Conservation (phyloP, 2,797 vertebrate species). For the Micromesistius poutassou region DNA sequence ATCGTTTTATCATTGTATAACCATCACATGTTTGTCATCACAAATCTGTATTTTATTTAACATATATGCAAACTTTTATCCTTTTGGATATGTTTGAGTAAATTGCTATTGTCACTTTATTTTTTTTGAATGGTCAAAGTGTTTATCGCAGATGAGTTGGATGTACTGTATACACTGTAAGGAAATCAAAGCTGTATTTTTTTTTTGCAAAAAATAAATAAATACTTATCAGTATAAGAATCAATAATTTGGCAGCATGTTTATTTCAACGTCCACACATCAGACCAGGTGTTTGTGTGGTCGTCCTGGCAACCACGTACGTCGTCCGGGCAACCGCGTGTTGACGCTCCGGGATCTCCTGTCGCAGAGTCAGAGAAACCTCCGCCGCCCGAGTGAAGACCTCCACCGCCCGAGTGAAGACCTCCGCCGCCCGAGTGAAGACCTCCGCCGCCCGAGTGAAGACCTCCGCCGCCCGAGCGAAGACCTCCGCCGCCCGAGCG, state of each 20-base stretch:
- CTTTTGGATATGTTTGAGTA: background rate
- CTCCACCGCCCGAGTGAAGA: too few species aligned
- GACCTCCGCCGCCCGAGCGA: too few species aligned
- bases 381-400: too few species aligned
- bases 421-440: too few species aligned
- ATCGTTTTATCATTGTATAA: background rate
- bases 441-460: too few species aligned
- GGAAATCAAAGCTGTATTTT: background rate
- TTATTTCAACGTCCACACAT: background rate
- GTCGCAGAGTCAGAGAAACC: too few species aligned
- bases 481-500: too few species aligned
- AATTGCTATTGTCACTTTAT: background rate
- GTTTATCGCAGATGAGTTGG: background rate
- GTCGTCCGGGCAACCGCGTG: constrained; percentile 57
- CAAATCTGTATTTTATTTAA: background rate
- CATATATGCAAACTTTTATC: background rate
- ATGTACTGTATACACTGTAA: background rate
- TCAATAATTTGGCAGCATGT: background rate
- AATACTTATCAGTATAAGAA: background rate
- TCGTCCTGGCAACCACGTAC: constrained; percentile 53
- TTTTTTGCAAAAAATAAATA: background rate
- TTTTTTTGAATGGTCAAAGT: background rate
- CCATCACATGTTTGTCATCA: background rate
- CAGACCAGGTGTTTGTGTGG: background rate
- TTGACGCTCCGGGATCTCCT: constrained; percentile 25